Conservation (phyloP, 1,140 invertebrate species). For the Hirudo medicinalis region DNA sequence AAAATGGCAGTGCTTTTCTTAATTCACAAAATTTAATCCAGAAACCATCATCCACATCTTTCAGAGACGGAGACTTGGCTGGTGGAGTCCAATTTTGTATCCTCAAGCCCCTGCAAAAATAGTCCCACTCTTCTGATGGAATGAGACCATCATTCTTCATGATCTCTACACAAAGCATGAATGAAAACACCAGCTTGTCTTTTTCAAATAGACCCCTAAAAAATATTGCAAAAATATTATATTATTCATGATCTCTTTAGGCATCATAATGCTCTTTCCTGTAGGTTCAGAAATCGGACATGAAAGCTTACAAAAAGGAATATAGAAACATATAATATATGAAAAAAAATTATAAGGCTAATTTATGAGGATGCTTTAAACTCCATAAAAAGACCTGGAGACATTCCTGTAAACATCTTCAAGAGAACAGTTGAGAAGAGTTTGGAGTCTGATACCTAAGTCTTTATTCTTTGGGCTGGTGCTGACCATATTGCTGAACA, state of each 20-base stretch:
- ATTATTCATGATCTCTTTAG: neutral
- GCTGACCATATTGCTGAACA: conserved; percentile 52
- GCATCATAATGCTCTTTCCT: too few relatives aligned
- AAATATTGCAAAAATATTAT: conserved; percentile 12
- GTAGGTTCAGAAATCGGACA: too few relatives aligned
- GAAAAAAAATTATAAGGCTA: neutral
- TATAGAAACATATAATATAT: conserved; percentile 2
- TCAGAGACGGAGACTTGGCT: conserved; percentile 15
- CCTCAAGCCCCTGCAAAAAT: conserved; percentile 54
- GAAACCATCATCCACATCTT: neutral
- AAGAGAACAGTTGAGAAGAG: conserved; percentile 41
- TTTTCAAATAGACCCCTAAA: conserved; percentile 43
- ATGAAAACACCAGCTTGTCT: conserved; percentile 45
- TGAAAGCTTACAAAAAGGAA: neutral
- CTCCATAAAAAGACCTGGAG: conserved; percentile 30
- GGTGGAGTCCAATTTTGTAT: neutral
- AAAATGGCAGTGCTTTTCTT: neutral
- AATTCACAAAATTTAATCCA: conserved; percentile 1
- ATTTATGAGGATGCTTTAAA: neutral
- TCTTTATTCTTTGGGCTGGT: conserved; percentile 35
- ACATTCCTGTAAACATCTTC: conserved; percentile 46
- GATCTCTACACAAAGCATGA: conserved; percentile 64
- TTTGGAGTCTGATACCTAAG: conserved; percentile 32
- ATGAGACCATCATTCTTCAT: conserved; percentile 51
- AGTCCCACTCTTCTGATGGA: conserved; percentile 53